Percentiles rank a stretch among this genome's conserved stretches.
Conservation (phyloP, 1,140 invertebrate species). For the Drosophila ogumai region DNA sequence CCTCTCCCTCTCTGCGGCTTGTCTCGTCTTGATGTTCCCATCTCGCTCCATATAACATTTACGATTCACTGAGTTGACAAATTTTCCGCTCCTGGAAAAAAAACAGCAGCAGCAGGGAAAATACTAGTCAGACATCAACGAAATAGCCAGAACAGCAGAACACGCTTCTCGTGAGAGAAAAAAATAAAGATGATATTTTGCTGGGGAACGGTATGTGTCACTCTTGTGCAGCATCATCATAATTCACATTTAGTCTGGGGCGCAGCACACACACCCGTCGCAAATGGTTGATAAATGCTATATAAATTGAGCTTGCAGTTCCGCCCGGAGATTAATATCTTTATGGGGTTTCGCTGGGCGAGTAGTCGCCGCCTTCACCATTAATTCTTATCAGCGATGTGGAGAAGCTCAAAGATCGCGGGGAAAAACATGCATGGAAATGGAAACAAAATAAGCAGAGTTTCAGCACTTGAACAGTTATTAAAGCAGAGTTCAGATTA, state of each 20-base stretch:
- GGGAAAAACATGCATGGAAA: background rate
- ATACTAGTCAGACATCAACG: conserved; percentile 54
- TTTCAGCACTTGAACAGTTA: background rate
- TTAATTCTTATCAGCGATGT: conserved; percentile 31
- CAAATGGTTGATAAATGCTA: conserved; percentile 50
- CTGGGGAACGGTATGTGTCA: conserved; percentile 59
- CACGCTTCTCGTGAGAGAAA: conserved; percentile 17
- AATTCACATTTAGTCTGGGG: conserved; percentile 58
- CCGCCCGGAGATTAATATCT: conserved; percentile 35
- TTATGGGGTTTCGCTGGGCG: conserved; percentile 14
- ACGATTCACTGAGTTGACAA: conserved; percentile 78
- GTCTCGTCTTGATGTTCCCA: conserved; percentile 24
- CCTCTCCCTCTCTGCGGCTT: conserved; percentile 8
- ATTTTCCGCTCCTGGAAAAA: conserved; percentile 36
- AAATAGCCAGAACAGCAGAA: conserved; percentile 55
- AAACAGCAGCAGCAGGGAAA: conserved; percentile 13
- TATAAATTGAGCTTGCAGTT: conserved; percentile 44
- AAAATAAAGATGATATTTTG: conserved; percentile 40
- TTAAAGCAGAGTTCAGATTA: background rate
- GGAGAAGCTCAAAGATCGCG: conserved; percentile 1
- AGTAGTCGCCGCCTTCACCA: conserved; percentile 7
- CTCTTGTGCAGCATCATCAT: conserved; percentile 74
- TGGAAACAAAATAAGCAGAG: background rate
- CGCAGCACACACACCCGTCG: conserved; percentile 40
- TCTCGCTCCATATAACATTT: conserved; percentile 72